Conservation (phyloP, 2,888 invertebrate genomes). For the Trissolcus brochymenae region DNA sequence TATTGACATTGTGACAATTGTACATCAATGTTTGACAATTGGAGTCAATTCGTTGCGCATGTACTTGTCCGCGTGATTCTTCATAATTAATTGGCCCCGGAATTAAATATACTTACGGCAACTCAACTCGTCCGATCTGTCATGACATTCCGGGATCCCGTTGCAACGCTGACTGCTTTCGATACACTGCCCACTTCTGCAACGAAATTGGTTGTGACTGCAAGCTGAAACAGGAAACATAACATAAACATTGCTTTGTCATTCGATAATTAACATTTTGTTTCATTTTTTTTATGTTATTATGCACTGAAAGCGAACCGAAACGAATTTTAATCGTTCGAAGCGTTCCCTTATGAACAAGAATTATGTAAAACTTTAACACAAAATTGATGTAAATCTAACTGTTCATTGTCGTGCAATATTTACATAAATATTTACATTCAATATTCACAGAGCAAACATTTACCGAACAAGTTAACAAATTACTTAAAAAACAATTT, state of each 20-base stretch:
- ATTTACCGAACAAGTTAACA: no score
- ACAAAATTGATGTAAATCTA: no score
- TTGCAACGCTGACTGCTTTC: constrained; percentile 78
- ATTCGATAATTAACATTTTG: constrained; percentile 28
- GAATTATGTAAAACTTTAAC: no score
- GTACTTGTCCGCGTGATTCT: constrained; percentile 15
- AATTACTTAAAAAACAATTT: no score
- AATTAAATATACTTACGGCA: constrained; percentile 78
- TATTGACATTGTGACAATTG: neutral
- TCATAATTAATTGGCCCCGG: constrained; percentile 28
- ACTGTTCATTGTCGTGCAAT: no score
- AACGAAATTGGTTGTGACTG: constrained; percentile 79
- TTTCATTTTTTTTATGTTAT: no score
- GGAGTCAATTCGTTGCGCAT: constrained; percentile 8
- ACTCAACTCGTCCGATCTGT: constrained; percentile 81
- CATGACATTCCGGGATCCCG: constrained; percentile 78
- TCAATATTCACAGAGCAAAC: no score
- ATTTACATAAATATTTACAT: no score
- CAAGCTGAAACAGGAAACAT: constrained; percentile 77
- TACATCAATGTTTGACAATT: constrained; percentile 6
- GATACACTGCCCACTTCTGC: constrained; percentile 81
- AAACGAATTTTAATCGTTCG: no score
- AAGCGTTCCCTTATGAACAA: no score
- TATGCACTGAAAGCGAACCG: no score
- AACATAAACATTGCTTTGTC: constrained; percentile 3